These are phyloP conservation scores for Ficedula albicollis DNA, from an alignment of 2,797 vertebrate species.

Conservation along the genomic window DNA sequence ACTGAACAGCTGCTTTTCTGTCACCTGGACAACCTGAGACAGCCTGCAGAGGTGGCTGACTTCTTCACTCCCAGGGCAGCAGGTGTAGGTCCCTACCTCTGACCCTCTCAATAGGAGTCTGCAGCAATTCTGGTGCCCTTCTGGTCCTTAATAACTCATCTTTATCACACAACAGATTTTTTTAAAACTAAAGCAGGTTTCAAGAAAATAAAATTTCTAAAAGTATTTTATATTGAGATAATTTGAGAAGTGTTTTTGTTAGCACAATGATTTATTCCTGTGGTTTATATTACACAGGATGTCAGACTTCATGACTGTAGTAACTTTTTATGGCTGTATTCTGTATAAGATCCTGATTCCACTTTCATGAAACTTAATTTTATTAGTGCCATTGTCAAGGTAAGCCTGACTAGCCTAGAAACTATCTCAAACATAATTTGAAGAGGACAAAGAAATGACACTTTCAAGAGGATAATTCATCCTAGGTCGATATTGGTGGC, in stretches of 20 bases:
- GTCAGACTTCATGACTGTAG: not conserved
- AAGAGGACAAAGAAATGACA: not conserved
- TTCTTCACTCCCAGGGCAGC: not conserved
- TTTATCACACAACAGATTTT: not conserved
- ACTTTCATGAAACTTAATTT: not conserved
- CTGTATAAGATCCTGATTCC: not conserved
- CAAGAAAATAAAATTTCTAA: not conserved
- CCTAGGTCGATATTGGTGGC: not conserved
- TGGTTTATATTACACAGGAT: not conserved
- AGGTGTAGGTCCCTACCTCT: not conserved
- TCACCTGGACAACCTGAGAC: fast-evolving
- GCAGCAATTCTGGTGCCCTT: not conserved
- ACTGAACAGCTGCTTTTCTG: not conserved
- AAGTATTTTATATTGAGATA: not conserved
- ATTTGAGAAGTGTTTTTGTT: not conserved
- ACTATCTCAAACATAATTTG: not conserved
- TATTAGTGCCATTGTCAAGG: not conserved
- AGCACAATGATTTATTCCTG: not conserved
- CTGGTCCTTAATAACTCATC: not conserved
- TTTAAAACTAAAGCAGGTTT: not conserved
- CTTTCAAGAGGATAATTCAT: not conserved
- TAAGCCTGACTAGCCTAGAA: not conserved
- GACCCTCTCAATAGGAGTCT: not conserved
- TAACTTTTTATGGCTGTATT: not conserved
- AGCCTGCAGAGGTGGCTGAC: not conserved